Percentiles rank a stretch among this genome's conserved stretches.
Evolutionary conservation across 2,113 vertebrate genomes (phyloP).

Genomic region (Tautogolabrus adspersus): DNA sequence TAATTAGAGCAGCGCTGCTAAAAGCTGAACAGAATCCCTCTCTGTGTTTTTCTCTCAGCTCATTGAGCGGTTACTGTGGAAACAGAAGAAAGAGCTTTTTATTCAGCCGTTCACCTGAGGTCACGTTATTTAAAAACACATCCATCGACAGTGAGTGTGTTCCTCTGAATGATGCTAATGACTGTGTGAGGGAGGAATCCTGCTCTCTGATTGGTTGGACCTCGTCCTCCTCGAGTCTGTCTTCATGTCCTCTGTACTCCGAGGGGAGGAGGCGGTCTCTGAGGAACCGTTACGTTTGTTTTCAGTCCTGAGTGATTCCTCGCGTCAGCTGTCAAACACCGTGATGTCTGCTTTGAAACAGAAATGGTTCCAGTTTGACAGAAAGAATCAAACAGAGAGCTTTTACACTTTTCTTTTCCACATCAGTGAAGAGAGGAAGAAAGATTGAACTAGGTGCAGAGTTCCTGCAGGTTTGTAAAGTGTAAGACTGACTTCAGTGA

Average conservation of each 20-base stretch:
- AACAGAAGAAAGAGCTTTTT: slow-evolving; percentile 28
- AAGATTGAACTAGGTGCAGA: no score
- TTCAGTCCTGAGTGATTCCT: background rate
- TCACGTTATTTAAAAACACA: slow-evolving; percentile 17
- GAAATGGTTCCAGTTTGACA: no score
- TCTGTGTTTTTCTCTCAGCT: slow-evolving; percentile 8
- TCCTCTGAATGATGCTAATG: slow-evolving; percentile 17
- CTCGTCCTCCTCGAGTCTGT: no score
- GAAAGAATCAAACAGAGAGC: background rate
- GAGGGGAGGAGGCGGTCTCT: background rate
- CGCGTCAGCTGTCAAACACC: background rate
- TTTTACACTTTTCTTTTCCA: background rate
- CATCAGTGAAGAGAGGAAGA: background rate
- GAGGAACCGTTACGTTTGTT: slow-evolving; percentile 14
- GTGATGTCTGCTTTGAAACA: no score
- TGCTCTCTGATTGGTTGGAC: background rate
- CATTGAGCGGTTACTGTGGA: slow-evolving; percentile 28
- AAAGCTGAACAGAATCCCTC: slow-evolving; percentile 3
- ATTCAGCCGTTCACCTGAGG: slow-evolving; percentile 22
- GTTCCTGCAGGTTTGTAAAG: no score
- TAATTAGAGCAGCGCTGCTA: background rate
- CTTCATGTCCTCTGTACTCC: background rate
- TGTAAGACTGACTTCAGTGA: no score
- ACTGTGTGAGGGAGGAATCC: background rate
- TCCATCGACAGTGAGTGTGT: background rate